A percentile compares a stretch with the other conserved stretches of the same genome.
These are phyloP conservation scores for Lytechinus pictus DNA, from an alignment of 35 echinoderm and acorn worm species.

Conservation along the genomic window DNA sequence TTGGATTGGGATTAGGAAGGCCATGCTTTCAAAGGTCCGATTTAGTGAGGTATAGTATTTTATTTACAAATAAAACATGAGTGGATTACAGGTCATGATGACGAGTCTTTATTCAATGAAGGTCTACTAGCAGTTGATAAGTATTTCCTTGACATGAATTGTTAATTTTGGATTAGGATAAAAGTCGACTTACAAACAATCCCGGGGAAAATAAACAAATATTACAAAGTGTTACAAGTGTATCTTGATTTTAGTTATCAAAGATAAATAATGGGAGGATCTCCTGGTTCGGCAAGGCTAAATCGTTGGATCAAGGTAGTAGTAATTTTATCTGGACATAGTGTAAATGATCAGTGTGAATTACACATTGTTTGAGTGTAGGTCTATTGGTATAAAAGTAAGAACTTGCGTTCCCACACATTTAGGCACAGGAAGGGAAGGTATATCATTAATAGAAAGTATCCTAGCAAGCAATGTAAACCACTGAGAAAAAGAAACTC, in stretches of 20 bases:
- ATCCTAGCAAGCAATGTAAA: too few species aligned
- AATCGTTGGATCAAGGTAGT: background rate
- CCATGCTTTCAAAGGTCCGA: background rate
- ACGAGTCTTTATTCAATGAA: background rate
- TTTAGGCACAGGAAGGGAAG: too few species aligned
- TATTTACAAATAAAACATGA: background rate
- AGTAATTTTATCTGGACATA: background rate
- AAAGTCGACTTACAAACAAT: background rate
- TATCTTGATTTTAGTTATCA: background rate
- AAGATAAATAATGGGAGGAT: background rate
- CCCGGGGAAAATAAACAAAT: background rate
- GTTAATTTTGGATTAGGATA: background rate
- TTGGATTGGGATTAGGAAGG: background rate
- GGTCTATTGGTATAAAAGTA: too few species aligned
- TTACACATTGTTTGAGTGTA: too few species aligned
- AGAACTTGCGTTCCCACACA: too few species aligned
- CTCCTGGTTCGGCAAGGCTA: background rate
- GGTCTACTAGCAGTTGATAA: background rate
- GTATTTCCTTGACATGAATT: background rate
- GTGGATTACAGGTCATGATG: background rate
- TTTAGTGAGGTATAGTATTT: background rate
- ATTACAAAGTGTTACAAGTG: background rate
- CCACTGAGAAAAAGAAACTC: too few species aligned
- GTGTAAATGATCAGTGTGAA: background rate
- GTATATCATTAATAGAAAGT: too few species aligned